phyloP scores from a whole-genome alignment of 1,140 invertebrate species.

The Dendrolimus punctatus region DNA sequence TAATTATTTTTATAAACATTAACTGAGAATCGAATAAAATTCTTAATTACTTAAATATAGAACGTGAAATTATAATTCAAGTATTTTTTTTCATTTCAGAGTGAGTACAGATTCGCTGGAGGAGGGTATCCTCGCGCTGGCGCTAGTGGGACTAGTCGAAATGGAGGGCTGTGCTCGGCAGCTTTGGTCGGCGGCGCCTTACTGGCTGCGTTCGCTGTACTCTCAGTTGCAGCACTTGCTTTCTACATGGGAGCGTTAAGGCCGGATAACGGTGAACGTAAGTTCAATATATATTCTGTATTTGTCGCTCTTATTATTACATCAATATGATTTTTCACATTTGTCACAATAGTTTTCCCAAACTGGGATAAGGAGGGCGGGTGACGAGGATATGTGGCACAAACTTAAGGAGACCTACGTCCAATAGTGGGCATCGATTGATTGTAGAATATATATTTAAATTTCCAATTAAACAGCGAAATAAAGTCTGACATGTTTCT shows the following conservation, averaged over 20 bases:
- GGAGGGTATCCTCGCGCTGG: slow-evolving; percentile 41
- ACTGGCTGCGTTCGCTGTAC: slow-evolving; percentile 79
- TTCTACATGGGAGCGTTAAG: slow-evolving; percentile 82
- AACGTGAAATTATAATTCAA: slow-evolving; percentile 1
- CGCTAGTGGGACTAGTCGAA: slow-evolving; percentile 28
- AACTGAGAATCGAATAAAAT: too few relatives aligned
- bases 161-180: slow-evolving; percentile 72
- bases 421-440: too few relatives aligned
- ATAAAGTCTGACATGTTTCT: too few relatives aligned
- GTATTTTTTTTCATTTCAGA: slow-evolving; percentile 33
- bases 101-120: slow-evolving; percentile 63
- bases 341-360: too few relatives aligned
- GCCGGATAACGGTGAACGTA: slow-evolving; percentile 68
- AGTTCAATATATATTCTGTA: slow-evolving; percentile 19
- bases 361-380: too few relatives aligned
- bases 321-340: too few relatives aligned
- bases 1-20: too few relatives aligned
- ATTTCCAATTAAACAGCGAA: too few relatives aligned
- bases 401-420: too few relatives aligned
- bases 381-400: too few relatives aligned
- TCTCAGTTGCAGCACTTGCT: slow-evolving; percentile 82
- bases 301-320: neutral
- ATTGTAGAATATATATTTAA: too few relatives aligned
- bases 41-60: too few relatives aligned
- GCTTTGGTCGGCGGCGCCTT: slow-evolving; percentile 78